Conservation (phyloP, 2,797 vertebrate species). For the Steatocranus sp. region DNA sequence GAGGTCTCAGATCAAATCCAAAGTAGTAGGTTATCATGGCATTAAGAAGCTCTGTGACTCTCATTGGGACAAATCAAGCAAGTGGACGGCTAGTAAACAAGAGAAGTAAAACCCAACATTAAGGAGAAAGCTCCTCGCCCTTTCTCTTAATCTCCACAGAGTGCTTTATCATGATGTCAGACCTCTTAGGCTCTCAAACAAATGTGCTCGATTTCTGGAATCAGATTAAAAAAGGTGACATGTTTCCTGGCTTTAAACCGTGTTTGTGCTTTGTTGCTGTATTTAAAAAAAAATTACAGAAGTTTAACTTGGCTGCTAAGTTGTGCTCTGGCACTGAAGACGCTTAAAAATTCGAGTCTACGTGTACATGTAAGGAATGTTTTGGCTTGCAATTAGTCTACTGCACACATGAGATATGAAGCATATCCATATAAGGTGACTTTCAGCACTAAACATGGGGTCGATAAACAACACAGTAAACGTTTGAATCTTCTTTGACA, state of each 20-base stretch:
- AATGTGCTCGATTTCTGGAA: not conserved
- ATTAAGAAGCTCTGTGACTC: conserved; percentile 40
- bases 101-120: not conserved
- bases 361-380: conserved; percentile 25
- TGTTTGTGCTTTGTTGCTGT: conserved; percentile 1
- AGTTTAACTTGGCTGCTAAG: conserved; percentile 19
- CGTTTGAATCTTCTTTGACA: not conserved
- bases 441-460: not conserved
- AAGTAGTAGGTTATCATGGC: conserved; percentile 49
- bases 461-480: not conserved
- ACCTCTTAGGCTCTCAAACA: not conserved
- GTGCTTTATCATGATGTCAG: not conserved
- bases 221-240: conserved; percentile 4
- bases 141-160: not conserved
- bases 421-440: conserved; percentile 35
- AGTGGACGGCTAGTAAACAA: not conserved
- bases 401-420: conserved; percentile 4
- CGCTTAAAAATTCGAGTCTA: not conserved
- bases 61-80: not conserved
- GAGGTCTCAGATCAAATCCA: conserved; percentile 43
- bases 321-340: conserved; percentile 20
- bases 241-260: conserved; percentile 4
- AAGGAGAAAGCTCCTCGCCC: not conserved
- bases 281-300: not conserved
- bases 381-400: not conserved